Base-by-base conservation (phyloP, 2,113 vertebrate genomes). In the Polypterus senegalus region DNA sequence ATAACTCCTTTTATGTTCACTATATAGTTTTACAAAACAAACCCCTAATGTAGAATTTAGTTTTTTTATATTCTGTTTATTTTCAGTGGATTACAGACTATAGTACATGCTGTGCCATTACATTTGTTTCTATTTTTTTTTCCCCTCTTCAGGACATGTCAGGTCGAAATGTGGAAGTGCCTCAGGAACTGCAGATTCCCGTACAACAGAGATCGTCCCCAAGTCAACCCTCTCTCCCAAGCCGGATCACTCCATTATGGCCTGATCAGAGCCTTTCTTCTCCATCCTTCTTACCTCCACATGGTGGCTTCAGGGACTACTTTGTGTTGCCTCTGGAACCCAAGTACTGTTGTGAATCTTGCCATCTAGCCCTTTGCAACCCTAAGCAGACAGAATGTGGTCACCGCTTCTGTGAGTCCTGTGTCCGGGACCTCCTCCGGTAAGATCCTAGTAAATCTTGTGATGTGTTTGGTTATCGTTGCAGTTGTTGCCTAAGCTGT, bases 311-410 rank as follows among this genome's bases (percentile, higher is more conserved):
- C 84, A 86, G 86, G 66, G 94, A 98, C 60, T 88, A 82, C 69
- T 99, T 98, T 48, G 81, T 95, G 65, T 88, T 88, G 68, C 69
- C 78, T 0, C 94, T 95, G 49, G 96, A 99, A 58, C 83, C 91
- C 66, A 99, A 99, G 70, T 99, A 99, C 75, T 88, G 91, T 76
- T 99, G 96, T 7, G 92, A 97, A 82, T 76, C 87, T 65, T 99
- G 96, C 80, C 81, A 72, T 62, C 84, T 92, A 74, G 92, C 93
- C 69, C 82, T 99, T 67, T 97, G 94, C 73, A 89, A 89, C 70
- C 95, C 95, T 0, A 86, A 88, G 53, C 96, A 99, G 79, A 99
- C 96, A 0, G 94, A 94, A 76, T 98, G 96, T 57, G 96, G 96
- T 5, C 96, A 99, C 71, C 87, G 96, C 49, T 99, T 95, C 80